These are phyloP conservation scores for Drosophila nr. perissopoda DNA, from an alignment of 2,888 invertebrate species.

Conservation along the genomic window DNA sequence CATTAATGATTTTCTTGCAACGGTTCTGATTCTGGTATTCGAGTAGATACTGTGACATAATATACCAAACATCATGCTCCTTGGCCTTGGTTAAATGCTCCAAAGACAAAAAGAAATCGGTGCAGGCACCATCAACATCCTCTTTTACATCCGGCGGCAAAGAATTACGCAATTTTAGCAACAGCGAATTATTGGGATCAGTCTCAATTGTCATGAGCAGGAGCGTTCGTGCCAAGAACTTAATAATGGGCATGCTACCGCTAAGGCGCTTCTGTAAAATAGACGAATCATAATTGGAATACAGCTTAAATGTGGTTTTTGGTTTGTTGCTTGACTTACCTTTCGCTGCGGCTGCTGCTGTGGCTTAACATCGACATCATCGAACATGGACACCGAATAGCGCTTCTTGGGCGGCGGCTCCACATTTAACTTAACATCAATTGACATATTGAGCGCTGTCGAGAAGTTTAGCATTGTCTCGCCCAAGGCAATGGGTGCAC, in stretches of 20 bases:
- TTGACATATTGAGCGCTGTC: constrained; percentile 60
- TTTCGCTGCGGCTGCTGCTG: constrained; percentile 61
- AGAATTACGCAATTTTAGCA: constrained; percentile 63
- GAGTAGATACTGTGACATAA: constrained; percentile 80
- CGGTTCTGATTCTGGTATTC: constrained; percentile 74
- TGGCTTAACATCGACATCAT: constrained; percentile 74
- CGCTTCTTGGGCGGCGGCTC: constrained; percentile 63
- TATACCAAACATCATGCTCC: constrained; percentile 82
- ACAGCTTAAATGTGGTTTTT: neutral
- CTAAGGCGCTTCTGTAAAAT: constrained; percentile 49
- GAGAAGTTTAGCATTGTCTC: constrained; percentile 74
- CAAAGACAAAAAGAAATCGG: constrained; percentile 80
- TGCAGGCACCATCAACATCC: constrained; percentile 66
- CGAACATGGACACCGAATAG: constrained; percentile 83
- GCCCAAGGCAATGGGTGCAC: constrained; percentile 52
- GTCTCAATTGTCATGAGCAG: constrained; percentile 73
- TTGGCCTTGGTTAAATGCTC: constrained; percentile 82
- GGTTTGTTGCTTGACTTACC: constrained; percentile 40
- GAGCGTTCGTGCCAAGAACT: constrained; percentile 80
- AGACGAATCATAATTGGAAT: neutral
- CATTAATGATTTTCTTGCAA: constrained; percentile 68
- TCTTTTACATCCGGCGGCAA: constrained; percentile 47
- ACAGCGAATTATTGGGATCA: constrained; percentile 60
- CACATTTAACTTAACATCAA: constrained; percentile 58
- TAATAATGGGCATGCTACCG: constrained; percentile 74